phyloP scores from a whole-genome alignment of 1,140 invertebrate species.

The Drosophila ogumai region DNA sequence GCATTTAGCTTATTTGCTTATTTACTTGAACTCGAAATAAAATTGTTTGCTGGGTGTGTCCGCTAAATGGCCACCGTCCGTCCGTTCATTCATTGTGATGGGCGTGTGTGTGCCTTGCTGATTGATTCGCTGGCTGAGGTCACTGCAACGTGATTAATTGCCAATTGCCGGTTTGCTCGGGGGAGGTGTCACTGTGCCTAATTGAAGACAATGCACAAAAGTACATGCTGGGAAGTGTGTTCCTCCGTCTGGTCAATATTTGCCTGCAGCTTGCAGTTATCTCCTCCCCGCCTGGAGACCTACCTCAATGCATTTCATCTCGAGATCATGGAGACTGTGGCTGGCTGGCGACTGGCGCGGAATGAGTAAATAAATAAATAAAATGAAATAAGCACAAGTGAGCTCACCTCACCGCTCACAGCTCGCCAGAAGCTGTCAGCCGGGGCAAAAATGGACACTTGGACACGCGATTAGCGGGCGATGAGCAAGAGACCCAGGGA shows the following conservation, averaged over 20 bases:
- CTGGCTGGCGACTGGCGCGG: constrained; percentile 9
- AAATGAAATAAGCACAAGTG: constrained; percentile 40
- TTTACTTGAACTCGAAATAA: constrained; percentile 76
- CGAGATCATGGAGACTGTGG: constrained; percentile 16
- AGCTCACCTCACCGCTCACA: constrained; percentile 10
- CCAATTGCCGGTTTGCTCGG: constrained; percentile 31
- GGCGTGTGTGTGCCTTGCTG: constrained; percentile 44
- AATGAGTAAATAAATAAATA: constrained; percentile 51
- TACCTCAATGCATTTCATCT: constrained; percentile 58
- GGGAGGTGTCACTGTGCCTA: constrained; percentile 45
- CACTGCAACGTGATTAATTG: constrained; percentile 79
- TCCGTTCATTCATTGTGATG: constrained; percentile 41
- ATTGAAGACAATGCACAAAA: constrained; percentile 42
- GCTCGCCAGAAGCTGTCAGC: constrained; percentile 58
- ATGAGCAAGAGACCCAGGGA: constrained; percentile 28
- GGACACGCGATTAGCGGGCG: constrained; percentile 27
- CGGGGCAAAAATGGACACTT: constrained; percentile 28
- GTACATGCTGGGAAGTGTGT: constrained; percentile 10
- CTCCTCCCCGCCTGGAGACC: constrained; percentile 11
- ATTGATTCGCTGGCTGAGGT: constrained; percentile 80
- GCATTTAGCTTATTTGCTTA: constrained; percentile 72
- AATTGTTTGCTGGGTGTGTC: constrained; percentile 79
- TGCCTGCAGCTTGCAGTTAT: constrained; percentile 31
- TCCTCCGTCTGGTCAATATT: constrained; percentile 27
- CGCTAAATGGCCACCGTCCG: constrained; percentile 78